Evolutionary conservation across 2,113 vertebrate genomes (phyloP).

Genomic region (Formicarius rufipectus): DNA sequence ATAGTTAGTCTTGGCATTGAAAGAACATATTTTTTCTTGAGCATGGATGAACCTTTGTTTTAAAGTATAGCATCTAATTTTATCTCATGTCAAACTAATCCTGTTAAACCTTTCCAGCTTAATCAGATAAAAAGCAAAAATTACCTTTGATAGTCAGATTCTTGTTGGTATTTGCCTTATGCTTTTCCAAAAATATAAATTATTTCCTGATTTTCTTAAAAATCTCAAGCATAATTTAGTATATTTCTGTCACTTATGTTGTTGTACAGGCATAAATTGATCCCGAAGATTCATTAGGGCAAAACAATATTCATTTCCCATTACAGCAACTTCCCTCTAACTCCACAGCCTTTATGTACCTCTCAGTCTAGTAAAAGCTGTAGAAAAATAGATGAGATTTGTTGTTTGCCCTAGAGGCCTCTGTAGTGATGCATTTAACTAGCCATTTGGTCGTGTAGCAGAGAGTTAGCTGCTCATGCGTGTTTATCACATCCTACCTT

Average conservation of each 20-base stretch:
- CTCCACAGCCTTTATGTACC: neutral
- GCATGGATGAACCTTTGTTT: neutral
- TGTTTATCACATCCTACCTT: neutral
- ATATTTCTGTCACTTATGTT: neutral
- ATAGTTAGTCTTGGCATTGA: neutral
- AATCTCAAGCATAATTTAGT: neutral
- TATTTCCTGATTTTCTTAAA: neutral
- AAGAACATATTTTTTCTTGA: neutral
- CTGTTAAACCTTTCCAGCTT: neutral
- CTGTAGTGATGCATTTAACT: neutral
- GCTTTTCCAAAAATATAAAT: neutral
- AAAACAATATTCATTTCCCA: neutral
- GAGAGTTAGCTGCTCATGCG: neutral
- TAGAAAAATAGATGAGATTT: neutral
- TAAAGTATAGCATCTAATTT: neutral
- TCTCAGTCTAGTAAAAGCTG: neutral
- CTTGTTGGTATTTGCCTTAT: neutral
- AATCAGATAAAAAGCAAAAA: neutral
- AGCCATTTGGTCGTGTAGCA: neutral
- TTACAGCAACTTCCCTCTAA: neutral
- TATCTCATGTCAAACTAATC: neutral
- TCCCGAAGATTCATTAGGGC: neutral
- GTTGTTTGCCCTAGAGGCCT: neutral
- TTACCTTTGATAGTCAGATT: neutral
- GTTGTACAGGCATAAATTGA: neutral